These are phyloP conservation scores for Vireo altiloquus DNA, from an alignment of 2,113 vertebrate species.

Conservation along the genomic window DNA sequence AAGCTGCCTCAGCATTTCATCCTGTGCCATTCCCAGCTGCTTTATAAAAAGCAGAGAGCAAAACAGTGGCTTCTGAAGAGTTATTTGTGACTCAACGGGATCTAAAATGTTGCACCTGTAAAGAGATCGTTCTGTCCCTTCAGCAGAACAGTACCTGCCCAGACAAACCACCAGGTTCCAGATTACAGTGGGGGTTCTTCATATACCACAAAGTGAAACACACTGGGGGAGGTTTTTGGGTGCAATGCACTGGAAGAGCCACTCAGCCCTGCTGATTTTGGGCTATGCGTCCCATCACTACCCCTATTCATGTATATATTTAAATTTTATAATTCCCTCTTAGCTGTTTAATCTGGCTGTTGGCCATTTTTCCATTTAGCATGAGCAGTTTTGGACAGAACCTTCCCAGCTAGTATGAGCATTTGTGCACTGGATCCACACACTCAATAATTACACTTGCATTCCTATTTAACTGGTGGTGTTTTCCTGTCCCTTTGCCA, in stretches of 20 bases:
- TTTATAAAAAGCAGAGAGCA: neutral
- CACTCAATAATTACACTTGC: neutral
- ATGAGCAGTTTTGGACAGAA: neutral
- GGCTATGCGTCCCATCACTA: neutral
- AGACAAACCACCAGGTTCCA: neutral
- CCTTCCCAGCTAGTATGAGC: neutral
- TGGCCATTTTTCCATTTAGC: neutral
- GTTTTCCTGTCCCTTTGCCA: neutral
- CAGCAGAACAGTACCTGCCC: neutral
- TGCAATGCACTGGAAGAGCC: neutral
- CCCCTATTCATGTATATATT: no score
- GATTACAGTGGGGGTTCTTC: neutral
- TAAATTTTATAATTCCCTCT: neutral
- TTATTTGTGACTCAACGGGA: neutral
- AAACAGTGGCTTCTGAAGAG: neutral
- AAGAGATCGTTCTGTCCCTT: neutral
- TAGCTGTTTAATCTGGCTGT: neutral
- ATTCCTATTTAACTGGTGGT: fast-evolving
- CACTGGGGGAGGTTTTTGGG: neutral
- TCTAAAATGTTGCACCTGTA: neutral
- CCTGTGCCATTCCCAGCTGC: neutral
- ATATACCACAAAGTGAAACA: neutral
- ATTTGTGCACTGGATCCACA: neutral
- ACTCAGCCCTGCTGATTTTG: neutral
- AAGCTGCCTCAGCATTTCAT: neutral